Base-by-base conservation (phyloP, 2,888 invertebrate species). In the Fragum sueziense region DNA sequence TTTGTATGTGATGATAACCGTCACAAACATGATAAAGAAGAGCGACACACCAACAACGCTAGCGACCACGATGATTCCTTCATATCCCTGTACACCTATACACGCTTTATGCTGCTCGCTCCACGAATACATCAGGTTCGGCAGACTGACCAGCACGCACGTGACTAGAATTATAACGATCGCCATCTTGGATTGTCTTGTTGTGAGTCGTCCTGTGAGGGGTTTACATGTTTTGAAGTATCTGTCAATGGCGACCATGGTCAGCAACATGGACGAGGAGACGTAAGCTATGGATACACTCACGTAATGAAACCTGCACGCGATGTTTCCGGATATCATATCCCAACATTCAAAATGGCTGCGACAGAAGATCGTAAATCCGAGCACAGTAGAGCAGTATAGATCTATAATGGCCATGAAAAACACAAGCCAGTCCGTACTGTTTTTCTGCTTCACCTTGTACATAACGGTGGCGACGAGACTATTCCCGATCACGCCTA, bases 171-270 rank as follows among this genome's bases (percentile, higher is more conserved):
- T 9, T 25, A 25, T 6, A 2, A 22, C 14, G 2, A 25, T 29
- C 14, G 57, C 20, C 1, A 57, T 29, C 29, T 57, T 57, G 27
- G 57, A 57, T 27, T 57, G 57, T 27, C 29, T 57, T 20, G 27
- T 6, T 11, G 57, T 57, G 1, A 57, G 57, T 20, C 57, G 27
- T 1, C 57, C 57, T 4, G 57, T 14, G 25, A 57, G 57, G 2
- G 57, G 57, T 27, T 27, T 25, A 57, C 57, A 57, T 17, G 57
- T 57, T 22, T 57, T 57, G 29, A 57, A 57, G 20, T 57, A 57
- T 22, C 57, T 25, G 27, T 57, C 57, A 22, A 57, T 27, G 2
- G 57, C 57, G 20, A 57, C 20, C 27, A 29, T 25, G 6, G 57
- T 57, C 11, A 57, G 57, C 29, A 57, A 57, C 57, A 57, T 57